A percentile compares a stretch with the other conserved stretches of the same genome.
These are phyloP conservation scores for Acinonyx jubatus DNA, from an alignment of 2,113 vertebrate genomes.

Conservation along the genomic window DNA sequence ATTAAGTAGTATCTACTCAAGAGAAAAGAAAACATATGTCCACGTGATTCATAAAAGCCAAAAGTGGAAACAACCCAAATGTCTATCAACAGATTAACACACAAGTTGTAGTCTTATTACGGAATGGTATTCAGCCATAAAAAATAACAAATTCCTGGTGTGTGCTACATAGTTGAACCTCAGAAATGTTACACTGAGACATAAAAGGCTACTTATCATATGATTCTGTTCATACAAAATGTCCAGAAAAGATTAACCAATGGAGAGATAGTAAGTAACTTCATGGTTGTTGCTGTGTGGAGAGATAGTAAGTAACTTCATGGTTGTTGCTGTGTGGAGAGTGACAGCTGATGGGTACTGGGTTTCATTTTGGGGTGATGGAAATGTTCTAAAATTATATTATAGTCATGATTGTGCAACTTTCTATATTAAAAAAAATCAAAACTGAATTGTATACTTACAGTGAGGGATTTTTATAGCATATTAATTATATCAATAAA, in stretches of 20 bases:
- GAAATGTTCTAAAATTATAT: neutral
- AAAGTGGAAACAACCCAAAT: neutral
- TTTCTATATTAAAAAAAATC: neutral
- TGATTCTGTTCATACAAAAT: no score
- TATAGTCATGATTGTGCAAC: neutral
- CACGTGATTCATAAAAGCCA: no score
- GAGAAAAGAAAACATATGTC: neutral
- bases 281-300: neutral
- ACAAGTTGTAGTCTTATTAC: neutral
- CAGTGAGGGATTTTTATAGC: neutral
- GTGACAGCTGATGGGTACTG: neutral
- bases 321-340: neutral
- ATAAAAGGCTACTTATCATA: neutral
- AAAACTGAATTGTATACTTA: neutral
- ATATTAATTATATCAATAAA: neutral
- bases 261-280: neutral
- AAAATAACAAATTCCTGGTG: neutral
- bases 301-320: fast-evolving
- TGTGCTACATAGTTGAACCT: fast-evolving
- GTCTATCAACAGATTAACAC: neutral
- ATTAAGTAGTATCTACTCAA: fast-evolving
- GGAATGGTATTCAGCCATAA: neutral
- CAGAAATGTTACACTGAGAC: neutral
- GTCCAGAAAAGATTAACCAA: neutral
- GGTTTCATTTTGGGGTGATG: neutral